Percentiles rank a stretch among this genome's conserved stretches.
phyloP scores from a whole-genome alignment of 2,888 invertebrate species.

The Drosophila eohydei region DNA sequence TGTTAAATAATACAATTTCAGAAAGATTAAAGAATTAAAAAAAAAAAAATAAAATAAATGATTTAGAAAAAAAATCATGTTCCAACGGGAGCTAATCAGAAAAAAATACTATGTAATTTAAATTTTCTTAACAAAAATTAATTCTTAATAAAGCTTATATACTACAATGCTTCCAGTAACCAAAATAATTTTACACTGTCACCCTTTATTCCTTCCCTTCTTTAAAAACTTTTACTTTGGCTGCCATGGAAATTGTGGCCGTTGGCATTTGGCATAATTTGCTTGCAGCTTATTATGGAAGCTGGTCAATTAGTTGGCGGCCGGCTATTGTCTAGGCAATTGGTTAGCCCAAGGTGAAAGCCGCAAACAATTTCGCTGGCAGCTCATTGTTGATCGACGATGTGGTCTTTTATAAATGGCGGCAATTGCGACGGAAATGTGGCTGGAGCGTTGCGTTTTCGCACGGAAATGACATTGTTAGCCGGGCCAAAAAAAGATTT shows the following conservation, averaged over 20 bases:
- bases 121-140: too few relatives aligned
- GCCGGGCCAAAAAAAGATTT: conserved; percentile 62
- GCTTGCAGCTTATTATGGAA: conserved; percentile 40
- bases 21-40: too few relatives aligned
- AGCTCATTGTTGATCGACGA: conserved; percentile 57
- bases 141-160: too few relatives aligned
- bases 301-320: conserved; percentile 57
- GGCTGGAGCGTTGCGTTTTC: conserved; percentile 59
- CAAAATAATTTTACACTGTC: neutral
- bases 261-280: conserved; percentile 27
- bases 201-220: neutral
- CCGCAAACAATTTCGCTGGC: conserved; percentile 55
- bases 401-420: conserved; percentile 69
- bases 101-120: too few relatives aligned
- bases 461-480: conserved; percentile 80
- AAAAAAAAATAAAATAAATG: too few relatives aligned
- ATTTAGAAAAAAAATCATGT: too few relatives aligned
- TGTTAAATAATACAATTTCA: too few relatives aligned
- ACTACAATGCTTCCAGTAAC: neutral
- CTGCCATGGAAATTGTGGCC: neutral
- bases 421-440: conserved; percentile 77
- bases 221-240: neutral
- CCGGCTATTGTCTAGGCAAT: conserved; percentile 47
- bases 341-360: conserved; percentile 36
- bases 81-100: too few relatives aligned